A percentile compares a stretch with the other conserved stretches of the same genome.
phyloP scores from a whole-genome alignment of 2,888 invertebrate genomes.

The Volucella inflata region DNA sequence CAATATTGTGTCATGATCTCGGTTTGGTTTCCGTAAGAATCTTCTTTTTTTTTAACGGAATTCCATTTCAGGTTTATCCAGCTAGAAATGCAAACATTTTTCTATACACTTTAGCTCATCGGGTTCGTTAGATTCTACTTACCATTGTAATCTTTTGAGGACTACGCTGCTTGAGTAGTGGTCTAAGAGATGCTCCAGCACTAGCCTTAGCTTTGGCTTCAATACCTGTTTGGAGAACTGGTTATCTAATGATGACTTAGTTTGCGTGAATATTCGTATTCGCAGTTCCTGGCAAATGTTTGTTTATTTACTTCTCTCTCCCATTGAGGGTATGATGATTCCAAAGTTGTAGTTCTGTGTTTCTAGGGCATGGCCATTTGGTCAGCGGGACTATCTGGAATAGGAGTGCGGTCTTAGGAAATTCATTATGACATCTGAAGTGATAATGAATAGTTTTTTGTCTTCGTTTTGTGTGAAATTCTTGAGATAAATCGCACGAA shows the following conservation, averaged over 20 bases:
- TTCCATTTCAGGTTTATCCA: conserved; percentile 68
- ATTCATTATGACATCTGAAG: too few species aligned
- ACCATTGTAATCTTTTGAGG: conserved; percentile 22
- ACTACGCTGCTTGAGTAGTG: conserved; percentile 4
- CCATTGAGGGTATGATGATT: neutral
- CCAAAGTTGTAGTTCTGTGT: conserved; percentile 31
- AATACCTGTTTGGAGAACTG: conserved; percentile 16
- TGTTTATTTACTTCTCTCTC: conserved; percentile 14
- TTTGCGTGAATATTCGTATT: conserved; percentile 14
- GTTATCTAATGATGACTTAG: conserved; percentile 54
- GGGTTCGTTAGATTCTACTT: too few species aligned
- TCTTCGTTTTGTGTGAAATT: too few species aligned
- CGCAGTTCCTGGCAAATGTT: conserved; percentile 4
- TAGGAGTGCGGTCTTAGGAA: neutral
- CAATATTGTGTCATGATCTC: conserved; percentile 67
- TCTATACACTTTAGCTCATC: neutral
- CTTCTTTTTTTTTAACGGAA: conserved; percentile 64
- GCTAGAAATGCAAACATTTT: conserved; percentile 15
- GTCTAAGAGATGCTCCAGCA: neutral
- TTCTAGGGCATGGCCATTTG: conserved; percentile 38
- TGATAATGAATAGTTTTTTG: too few species aligned
- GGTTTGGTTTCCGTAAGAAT: conserved; percentile 69
- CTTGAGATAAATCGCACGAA: too few species aligned
- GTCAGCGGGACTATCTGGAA: conserved; percentile 21
- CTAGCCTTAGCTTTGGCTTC: neutral